Evolutionary conservation across 2,113 vertebrate genomes (phyloP).

Genomic region (Chionis minor): DNA sequence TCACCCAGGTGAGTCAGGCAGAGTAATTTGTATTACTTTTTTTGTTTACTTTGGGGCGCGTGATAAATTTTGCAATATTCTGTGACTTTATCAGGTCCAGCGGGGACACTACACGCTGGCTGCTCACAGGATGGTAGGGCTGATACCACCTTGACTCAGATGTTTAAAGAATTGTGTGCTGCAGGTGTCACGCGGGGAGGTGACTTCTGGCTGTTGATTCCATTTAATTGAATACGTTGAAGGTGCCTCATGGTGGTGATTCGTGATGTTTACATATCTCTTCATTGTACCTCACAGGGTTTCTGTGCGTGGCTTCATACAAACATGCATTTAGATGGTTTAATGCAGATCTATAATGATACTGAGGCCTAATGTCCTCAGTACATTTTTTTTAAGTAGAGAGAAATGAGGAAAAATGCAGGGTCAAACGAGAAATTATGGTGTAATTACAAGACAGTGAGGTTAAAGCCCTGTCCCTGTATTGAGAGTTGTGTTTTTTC

Average conservation of each 20-base stretch:
- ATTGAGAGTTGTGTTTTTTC: background rate
- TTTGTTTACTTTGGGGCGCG: background rate
- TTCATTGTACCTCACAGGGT: background rate
- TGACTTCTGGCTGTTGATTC: background rate
- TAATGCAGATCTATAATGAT: background rate
- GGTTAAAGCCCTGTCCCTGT: background rate
- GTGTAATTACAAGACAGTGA: background rate
- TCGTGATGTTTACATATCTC: background rate
- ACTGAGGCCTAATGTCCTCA: background rate
- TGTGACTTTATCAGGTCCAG: background rate
- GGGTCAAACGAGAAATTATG: background rate
- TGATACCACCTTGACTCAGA: background rate
- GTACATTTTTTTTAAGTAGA: background rate
- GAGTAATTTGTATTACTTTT: background rate
- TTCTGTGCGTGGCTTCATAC: background rate
- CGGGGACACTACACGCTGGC: background rate
- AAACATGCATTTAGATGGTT: background rate
- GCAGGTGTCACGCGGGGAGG: background rate
- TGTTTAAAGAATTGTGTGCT: background rate
- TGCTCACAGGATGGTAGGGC: too few species aligned
- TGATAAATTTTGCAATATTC: background rate
- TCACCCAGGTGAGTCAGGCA: background rate
- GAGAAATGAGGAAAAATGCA: background rate
- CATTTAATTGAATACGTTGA: background rate
- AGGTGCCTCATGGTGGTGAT: background rate